These are phyloP conservation scores for Acromyrmex heyeri DNA, from an alignment of 1,140 invertebrate species.

Conservation along the genomic window DNA sequence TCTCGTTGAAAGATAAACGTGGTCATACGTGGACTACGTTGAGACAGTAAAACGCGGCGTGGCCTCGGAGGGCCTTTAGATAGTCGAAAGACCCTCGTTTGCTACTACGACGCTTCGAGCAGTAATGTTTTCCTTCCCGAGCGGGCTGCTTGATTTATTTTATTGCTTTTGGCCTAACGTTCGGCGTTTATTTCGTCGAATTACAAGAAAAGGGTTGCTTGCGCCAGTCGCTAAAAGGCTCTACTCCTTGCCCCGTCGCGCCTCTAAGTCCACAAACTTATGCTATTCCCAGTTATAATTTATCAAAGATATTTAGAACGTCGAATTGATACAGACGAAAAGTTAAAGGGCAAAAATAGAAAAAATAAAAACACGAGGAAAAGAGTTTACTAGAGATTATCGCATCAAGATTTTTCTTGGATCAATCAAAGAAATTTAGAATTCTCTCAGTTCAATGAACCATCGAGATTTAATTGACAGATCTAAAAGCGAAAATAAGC, in stretches of 20 bases:
- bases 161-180: conserved; percentile 79
- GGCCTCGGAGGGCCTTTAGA: conserved; percentile 62
- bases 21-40: conserved; percentile 50
- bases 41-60: conserved; percentile 58
- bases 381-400: neutral
- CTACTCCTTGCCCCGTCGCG: conserved; percentile 19
- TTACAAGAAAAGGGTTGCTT: conserved; percentile 80
- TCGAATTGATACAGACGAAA: neutral
- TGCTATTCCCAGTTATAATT: conserved; percentile 63
- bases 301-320: conserved; percentile 36
- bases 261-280: conserved; percentile 63
- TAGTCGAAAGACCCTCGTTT: conserved; percentile 75
- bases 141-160: conserved; percentile 77
- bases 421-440: neutral
- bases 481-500: conserved; percentile 1
- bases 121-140: conserved; percentile 79
- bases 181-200: conserved; percentile 79
- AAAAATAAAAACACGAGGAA: conserved; percentile 7
- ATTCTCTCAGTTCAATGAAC: neutral
- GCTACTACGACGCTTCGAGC: conserved; percentile 72
- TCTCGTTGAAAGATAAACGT: conserved; percentile 51
- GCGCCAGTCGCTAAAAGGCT: conserved; percentile 78
- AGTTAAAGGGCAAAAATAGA: neutral
- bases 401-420: neutral
- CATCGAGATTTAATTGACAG: conserved; percentile 20